Evolutionary conservation across 2,113 vertebrate species (phyloP).

Genomic region (Phylloscopus whistleri): DNA sequence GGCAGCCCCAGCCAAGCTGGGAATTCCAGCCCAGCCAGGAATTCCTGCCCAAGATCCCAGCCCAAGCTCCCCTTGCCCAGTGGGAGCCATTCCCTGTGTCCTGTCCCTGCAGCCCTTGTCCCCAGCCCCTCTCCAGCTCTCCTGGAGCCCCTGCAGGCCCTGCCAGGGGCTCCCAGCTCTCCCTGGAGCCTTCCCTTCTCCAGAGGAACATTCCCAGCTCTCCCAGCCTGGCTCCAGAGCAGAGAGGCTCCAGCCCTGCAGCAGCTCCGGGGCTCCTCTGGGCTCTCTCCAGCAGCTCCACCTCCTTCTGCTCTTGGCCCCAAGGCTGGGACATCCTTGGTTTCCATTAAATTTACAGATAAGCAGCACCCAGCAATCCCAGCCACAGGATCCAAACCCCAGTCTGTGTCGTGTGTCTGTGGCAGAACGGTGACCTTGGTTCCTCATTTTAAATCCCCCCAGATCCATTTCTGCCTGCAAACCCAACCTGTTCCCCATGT

Average conservation of each 20-base stretch:
- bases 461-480: accelerated
- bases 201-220: too few relatives aligned
- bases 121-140: too few relatives aligned
- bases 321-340: background rate
- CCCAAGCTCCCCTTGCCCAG: too few relatives aligned
- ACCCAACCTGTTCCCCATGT: accelerated
- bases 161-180: too few relatives aligned
- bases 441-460: background rate
- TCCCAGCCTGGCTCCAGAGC: background rate
- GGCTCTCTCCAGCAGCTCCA: background rate
- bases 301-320: background rate
- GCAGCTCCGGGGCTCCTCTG: background rate
- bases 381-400: accelerated
- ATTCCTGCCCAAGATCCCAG: too few relatives aligned
- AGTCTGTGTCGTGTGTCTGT: accelerated
- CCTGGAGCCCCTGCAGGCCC: too few relatives aligned
- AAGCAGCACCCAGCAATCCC: accelerated
- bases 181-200: too few relatives aligned
- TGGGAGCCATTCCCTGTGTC: too few relatives aligned
- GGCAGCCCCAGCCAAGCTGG: too few relatives aligned
- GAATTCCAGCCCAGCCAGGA: too few relatives aligned
- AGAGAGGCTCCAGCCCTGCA: background rate
- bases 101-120: too few relatives aligned
- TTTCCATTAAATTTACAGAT: background rate
- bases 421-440: accelerated